A percentile compares a stretch with the other conserved stretches of the same genome.
phyloP scores from a whole-genome alignment of 2,797 vertebrate species.

The Eidolon dupreanum region DNA sequence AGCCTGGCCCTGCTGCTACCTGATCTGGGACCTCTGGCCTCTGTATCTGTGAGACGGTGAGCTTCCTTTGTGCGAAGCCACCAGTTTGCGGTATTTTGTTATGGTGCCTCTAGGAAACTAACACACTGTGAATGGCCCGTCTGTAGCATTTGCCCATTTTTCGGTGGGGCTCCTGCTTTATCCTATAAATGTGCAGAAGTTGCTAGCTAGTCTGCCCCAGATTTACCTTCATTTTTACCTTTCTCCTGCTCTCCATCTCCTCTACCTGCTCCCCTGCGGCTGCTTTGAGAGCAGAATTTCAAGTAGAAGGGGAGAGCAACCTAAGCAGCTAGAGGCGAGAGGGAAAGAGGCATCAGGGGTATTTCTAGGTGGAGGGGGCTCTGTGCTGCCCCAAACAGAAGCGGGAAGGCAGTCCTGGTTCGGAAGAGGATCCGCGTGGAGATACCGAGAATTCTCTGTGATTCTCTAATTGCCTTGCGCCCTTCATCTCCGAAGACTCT shows the following conservation, averaged over 20 bases:
- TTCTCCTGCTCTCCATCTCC: background rate
- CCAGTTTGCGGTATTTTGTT: background rate
- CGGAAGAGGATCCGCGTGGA: background rate
- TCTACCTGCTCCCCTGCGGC: background rate
- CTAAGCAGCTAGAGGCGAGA: background rate
- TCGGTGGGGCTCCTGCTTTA: background rate
- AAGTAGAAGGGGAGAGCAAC: background rate
- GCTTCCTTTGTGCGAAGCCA: background rate
- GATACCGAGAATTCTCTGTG: background rate
- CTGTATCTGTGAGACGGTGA: background rate
- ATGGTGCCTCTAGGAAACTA: background rate
- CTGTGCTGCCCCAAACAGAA: background rate
- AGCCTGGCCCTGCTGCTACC: background rate
- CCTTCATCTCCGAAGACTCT: background rate
- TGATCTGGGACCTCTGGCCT: background rate
- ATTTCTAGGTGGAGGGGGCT: background rate
- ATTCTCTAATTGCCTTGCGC: background rate
- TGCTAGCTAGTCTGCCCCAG: background rate
- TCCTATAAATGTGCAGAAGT: background rate
- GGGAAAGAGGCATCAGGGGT: no score
- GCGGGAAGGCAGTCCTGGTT: background rate
- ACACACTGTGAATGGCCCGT: background rate
- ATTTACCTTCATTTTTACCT: background rate
- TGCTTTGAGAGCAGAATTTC: background rate
- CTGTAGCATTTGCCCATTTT: background rate